Conservation (phyloP, 2,113 vertebrate genomes). For the Stigmatopora nigra region DNA sequence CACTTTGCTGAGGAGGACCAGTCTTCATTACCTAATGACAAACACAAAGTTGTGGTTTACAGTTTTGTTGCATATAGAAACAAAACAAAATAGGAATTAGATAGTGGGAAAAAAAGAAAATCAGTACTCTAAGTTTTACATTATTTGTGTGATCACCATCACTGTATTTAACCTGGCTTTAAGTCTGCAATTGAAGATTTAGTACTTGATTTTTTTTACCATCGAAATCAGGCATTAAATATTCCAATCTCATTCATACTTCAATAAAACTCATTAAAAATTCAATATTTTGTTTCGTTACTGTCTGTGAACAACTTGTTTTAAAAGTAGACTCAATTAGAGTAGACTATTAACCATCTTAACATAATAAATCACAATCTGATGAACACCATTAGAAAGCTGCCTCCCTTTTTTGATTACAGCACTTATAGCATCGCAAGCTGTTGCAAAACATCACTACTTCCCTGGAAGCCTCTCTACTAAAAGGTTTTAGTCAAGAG, state of each 20-base stretch:
- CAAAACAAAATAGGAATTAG: neutral
- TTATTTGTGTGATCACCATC: no score
- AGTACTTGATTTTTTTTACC: no score
- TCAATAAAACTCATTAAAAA: neutral
- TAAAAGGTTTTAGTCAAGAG: neutral
- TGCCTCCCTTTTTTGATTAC: neutral
- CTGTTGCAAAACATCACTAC: neutral
- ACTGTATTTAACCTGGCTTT: no score
- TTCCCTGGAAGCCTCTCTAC: neutral
- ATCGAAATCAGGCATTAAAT: no score
- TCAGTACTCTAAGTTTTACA: no score
- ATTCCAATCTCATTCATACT: neutral
- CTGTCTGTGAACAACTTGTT: neutral
- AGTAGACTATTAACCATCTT: neutral
- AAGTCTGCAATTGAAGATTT: no score
- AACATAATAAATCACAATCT: neutral
- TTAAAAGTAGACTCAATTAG: neutral
- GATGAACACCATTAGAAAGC: neutral
- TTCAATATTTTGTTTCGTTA: neutral
- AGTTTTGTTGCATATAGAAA: neutral
- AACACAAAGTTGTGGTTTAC: constrained; percentile 3
- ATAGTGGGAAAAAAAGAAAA: no score
- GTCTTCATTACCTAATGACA: constrained; percentile 55
- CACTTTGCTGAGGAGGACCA: constrained; percentile 27
- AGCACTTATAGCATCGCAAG: neutral